Evolutionary conservation across 1,140 invertebrate species (phyloP).

Genomic region (Scaptomyza hsui): DNA sequence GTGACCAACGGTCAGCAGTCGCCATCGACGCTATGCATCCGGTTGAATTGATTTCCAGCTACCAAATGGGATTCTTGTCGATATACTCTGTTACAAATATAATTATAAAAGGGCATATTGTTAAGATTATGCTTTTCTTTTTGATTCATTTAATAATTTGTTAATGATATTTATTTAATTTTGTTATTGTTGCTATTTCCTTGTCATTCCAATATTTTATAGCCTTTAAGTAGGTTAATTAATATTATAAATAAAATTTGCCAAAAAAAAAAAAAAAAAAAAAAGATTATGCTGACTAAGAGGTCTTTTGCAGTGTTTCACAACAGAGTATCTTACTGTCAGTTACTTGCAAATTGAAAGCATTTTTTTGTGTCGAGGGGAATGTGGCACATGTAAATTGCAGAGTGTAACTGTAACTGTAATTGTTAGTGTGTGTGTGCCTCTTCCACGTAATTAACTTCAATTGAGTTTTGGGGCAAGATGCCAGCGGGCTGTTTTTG

Average conservation of each 20-base stretch:
- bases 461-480: conserved; percentile 61
- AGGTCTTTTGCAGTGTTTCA: background rate
- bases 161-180: too few relatives aligned
- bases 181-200: too few relatives aligned
- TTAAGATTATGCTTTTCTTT: too few relatives aligned
- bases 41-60: conserved; percentile 70
- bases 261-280: too few relatives aligned
- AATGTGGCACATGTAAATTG: conserved; percentile 49
- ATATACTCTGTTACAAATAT: background rate
- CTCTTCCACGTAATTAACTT: conserved; percentile 73
- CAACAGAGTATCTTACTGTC: conserved; percentile 1
- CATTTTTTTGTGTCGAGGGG: conserved; percentile 12
- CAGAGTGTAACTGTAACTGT: conserved; percentile 20
- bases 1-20: conserved; percentile 40
- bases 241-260: too few relatives aligned
- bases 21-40: conserved; percentile 62
- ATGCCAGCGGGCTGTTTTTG: conserved; percentile 57
- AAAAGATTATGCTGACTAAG: too few relatives aligned
- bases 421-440: conserved; percentile 12
- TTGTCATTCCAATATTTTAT: too few relatives aligned
- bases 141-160: too few relatives aligned
- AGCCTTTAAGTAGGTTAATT: too few relatives aligned
- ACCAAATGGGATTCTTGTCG: conserved; percentile 20
- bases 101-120: background rate
- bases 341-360: background rate